phyloP scores from a whole-genome alignment of 2,113 vertebrate species.

The Gallinago media region DNA sequence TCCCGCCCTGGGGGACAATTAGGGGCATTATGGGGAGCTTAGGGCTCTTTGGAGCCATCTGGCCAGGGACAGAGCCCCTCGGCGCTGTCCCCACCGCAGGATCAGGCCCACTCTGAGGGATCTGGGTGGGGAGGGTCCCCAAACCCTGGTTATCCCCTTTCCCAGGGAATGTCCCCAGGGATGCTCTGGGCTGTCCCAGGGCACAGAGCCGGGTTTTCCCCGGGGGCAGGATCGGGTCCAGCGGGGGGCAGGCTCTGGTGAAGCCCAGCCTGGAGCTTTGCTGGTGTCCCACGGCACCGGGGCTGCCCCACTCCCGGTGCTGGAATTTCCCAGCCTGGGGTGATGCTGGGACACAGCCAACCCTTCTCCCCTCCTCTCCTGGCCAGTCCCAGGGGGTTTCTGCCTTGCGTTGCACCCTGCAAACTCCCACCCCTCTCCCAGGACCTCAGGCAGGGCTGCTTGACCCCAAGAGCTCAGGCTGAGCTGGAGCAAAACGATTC shows the following conservation, averaged over 20 bases:
- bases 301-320: neutral
- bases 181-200: neutral
- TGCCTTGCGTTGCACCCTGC: neutral
- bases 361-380: neutral
- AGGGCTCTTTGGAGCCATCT: slow-evolving; percentile 33
- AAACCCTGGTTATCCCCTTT: neutral
- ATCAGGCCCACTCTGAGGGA: neutral
- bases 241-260: neutral
- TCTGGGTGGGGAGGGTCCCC: neutral
- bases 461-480: neutral
- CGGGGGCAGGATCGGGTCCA: neutral
- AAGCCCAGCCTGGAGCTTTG: neutral
- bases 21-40: slow-evolving; percentile 53
- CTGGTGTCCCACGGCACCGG: neutral
- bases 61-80: neutral
- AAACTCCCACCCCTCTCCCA: rapidly evolving
- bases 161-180: neutral
- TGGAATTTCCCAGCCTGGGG: neutral
- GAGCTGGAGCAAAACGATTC: neutral
- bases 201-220: neutral
- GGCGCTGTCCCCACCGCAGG: rapidly evolving
- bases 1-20: neutral
- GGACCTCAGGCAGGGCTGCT: neutral
- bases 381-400: neutral
- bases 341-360: neutral